Base-by-base conservation (phyloP, 2,888 invertebrate species). In the Caenorhabditis uteleia region DNA sequence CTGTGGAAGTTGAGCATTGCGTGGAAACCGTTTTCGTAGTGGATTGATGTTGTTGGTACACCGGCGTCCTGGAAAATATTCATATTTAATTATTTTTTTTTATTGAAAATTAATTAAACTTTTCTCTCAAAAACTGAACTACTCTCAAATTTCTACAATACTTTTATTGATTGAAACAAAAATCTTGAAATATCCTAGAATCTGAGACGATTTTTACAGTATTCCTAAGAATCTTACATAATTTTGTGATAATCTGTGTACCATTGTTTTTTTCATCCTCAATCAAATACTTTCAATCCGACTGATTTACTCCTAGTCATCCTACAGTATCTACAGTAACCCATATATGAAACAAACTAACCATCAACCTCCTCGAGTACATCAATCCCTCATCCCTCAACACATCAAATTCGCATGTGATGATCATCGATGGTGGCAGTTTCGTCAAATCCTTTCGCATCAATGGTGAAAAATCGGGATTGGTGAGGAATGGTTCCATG, bases 351-450 rank as follows among this genome's bases (percentile, higher is more conserved):
- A 27, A 12, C 29, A 10, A 0, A 23, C 16, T 40, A 33, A 68
- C 75, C 57, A 72, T 58, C 42, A 85, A 68, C 56, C 84, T 65
- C 26, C 81, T 70, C 0, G 81, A 82, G 58, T 84, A 85, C 79
- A 85, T 80, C 6, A 83, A 36, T 43, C 76, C 77, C 58, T 85
- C 85, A 64, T 85, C 85, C 3, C 85, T 68, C 10, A 84, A 75
- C 3, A 84, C 82, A 57, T 85, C 85, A 66, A 82, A 84, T 40
- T 85, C 83, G 27, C 84, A 82, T 16, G 85, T 84, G 8, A 84
- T 72, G 38, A 85, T 72, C 48, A 84, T 83, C 2, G 84, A 77
- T 29, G 77, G 73, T 1, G 85, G 83, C 34, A 84, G 64, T 10
- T 74, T 77, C 1, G 64, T 54, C 12, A 83, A 57, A 36, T 73